These are phyloP conservation scores for Teleogryllus oceanicus DNA, from an alignment of 2,888 invertebrate species.

Conservation along the genomic window DNA sequence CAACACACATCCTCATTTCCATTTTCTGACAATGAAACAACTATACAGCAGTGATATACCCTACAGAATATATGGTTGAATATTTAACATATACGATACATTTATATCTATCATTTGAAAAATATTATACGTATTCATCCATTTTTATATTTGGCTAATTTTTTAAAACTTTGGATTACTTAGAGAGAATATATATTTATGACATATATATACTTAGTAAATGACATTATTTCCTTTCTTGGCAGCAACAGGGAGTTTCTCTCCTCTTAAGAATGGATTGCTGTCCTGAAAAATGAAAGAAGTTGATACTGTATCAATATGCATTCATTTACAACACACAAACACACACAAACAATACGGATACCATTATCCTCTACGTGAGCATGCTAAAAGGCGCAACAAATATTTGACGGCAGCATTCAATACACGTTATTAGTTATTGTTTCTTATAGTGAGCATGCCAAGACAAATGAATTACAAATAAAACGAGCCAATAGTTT, in stretches of 20 bases:
- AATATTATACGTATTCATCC: neutral
- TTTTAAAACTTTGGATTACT: constrained; percentile 29
- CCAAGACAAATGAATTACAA: too few relatives aligned
- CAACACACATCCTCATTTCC: constrained; percentile 2
- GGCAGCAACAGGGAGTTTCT: constrained; percentile 85
- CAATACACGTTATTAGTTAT: too few relatives aligned
- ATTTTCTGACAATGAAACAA: neutral
- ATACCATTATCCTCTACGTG: too few relatives aligned
- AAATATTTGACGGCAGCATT: too few relatives aligned
- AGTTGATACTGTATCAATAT: neutral
- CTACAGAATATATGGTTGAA: constrained; percentile 8
- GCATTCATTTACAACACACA: neutral
- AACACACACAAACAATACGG: too few relatives aligned
- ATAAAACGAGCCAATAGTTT: too few relatives aligned
- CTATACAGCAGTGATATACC: constrained; percentile 4
- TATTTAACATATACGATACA: constrained; percentile 19
- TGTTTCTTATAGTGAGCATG: too few relatives aligned
- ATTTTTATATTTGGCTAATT: constrained; percentile 38
- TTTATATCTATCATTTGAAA: neutral
- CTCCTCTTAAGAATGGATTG: constrained; percentile 82
- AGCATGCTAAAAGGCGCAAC: too few relatives aligned
- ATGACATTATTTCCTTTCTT: constrained; percentile 81
- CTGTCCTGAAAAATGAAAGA: constrained; percentile 54
- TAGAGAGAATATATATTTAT: constrained; percentile 38
- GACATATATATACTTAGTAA: constrained; percentile 43